phyloP scores from a whole-genome alignment of 2,888 invertebrate genomes.

The Drosophila infuscata region DNA sequence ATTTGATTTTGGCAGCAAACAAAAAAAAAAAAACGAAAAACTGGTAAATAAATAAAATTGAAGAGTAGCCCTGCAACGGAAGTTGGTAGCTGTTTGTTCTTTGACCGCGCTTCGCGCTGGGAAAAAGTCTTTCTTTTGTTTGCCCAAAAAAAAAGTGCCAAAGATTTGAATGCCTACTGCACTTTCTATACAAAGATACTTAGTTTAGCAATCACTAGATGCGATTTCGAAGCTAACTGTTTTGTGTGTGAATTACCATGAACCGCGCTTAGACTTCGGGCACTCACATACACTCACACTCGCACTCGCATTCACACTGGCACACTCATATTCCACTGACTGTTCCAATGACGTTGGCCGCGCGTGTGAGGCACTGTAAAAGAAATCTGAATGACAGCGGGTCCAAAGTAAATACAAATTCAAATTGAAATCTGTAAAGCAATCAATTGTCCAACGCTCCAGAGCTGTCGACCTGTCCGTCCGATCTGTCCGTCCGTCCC shows the following conservation, averaged over 20 bases:
- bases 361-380: slow-evolving; percentile 60
- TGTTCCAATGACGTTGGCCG: slow-evolving; percentile 56
- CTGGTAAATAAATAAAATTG: background rate
- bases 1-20: slow-evolving; percentile 46
- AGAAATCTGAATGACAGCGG: slow-evolving; percentile 75
- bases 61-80: slow-evolving; percentile 35
- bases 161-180: slow-evolving; percentile 12
- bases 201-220: slow-evolving; percentile 19
- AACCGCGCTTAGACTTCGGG: slow-evolving; percentile 19
- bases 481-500: slow-evolving; percentile 23
- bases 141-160: background rate
- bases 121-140: slow-evolving; percentile 47
- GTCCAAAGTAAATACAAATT: slow-evolving; percentile 60
- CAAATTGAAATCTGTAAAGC: slow-evolving; percentile 57
- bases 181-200: slow-evolving; percentile 45
- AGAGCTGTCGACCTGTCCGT: slow-evolving; percentile 38
- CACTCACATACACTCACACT: slow-evolving; percentile 9
- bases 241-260: slow-evolving; percentile 41
- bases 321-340: slow-evolving; percentile 14
- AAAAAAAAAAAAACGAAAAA: background rate
- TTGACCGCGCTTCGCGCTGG: slow-evolving; percentile 38
- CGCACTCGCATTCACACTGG: background rate
- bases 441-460: slow-evolving; percentile 73
- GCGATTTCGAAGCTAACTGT: slow-evolving; percentile 14
- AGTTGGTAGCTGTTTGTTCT: slow-evolving; percentile 50